Evolutionary conservation across 2,113 vertebrate genomes (phyloP).

Genomic region (Corvus hawaiiensis): DNA sequence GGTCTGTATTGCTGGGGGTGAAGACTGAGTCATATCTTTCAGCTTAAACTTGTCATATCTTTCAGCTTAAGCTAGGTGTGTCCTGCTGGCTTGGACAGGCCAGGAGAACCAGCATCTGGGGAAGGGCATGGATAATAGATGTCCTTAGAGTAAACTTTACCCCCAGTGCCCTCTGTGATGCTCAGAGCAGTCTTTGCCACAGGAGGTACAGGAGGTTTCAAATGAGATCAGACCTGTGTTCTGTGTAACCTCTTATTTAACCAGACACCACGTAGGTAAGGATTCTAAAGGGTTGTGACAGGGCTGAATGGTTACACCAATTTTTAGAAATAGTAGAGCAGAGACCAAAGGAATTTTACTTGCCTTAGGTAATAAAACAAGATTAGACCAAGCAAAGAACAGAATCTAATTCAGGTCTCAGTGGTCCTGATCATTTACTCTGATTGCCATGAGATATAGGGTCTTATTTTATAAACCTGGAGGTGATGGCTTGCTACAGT

Average conservation of each 20-base stretch:
- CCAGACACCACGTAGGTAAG: background rate
- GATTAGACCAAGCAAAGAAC: background rate
- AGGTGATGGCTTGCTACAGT: background rate
- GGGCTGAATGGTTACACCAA: background rate
- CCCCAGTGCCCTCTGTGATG: background rate
- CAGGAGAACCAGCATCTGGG: background rate
- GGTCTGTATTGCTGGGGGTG: constrained; percentile 30
- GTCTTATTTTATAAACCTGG: background rate
- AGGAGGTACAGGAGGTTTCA: background rate
- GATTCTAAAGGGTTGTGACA: background rate
- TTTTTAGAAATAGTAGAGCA: background rate
- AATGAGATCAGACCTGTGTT: background rate
- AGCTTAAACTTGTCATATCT: background rate
- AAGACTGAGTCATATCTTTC: background rate
- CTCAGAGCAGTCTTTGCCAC: background rate
- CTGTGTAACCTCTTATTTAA: background rate
- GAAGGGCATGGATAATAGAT: background rate
- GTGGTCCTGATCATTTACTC: background rate
- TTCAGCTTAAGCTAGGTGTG: background rate
- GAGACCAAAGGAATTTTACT: background rate
- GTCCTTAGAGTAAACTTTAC: constrained; percentile 29
- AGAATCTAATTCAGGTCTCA: background rate
- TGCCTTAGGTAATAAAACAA: background rate
- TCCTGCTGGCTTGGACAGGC: background rate
- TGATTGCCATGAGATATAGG: background rate